A percentile compares a stretch with the other conserved stretches of the same genome.
phyloP scores from a whole-genome alignment of 2,797 vertebrate species.

The Apodemus agrarius region DNA sequence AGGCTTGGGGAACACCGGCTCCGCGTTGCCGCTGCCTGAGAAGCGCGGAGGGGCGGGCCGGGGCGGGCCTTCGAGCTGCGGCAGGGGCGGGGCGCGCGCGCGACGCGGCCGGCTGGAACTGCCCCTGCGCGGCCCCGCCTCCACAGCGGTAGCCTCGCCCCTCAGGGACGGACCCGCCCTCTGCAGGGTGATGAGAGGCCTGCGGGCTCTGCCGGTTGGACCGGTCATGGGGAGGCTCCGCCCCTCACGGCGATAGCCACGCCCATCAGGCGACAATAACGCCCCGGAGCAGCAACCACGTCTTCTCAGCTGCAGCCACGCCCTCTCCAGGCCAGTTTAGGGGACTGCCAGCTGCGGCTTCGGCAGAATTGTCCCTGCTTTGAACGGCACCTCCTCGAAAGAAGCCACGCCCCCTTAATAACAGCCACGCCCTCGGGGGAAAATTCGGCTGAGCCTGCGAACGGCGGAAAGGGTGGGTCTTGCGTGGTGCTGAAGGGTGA shows the following conservation, averaged over 20 bases:
- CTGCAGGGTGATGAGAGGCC: neutral
- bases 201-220: neutral
- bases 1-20: constrained; percentile 42
- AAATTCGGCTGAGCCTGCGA: neutral
- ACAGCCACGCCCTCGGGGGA: neutral
- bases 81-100: constrained; percentile 66
- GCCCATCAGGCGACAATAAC: neutral
- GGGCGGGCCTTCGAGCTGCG: constrained; percentile 72
- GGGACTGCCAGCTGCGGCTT: neutral
- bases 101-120: neutral
- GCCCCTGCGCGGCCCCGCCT: constrained; percentile 71
- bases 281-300: neutral
- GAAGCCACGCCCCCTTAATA: neutral
- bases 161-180: neutral
- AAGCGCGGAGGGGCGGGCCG: constrained; percentile 61
- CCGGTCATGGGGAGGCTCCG: neutral
- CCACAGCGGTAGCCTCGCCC: neutral
- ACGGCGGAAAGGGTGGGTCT: neutral
- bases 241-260: neutral
- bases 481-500: neutral
- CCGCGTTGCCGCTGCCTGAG: constrained; percentile 30
- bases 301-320: neutral
- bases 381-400: neutral
- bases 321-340: neutral
- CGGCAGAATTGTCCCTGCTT: neutral